Conservation (phyloP, 2,797 vertebrate genomes). For the Leptatherina wallacei region DNA sequence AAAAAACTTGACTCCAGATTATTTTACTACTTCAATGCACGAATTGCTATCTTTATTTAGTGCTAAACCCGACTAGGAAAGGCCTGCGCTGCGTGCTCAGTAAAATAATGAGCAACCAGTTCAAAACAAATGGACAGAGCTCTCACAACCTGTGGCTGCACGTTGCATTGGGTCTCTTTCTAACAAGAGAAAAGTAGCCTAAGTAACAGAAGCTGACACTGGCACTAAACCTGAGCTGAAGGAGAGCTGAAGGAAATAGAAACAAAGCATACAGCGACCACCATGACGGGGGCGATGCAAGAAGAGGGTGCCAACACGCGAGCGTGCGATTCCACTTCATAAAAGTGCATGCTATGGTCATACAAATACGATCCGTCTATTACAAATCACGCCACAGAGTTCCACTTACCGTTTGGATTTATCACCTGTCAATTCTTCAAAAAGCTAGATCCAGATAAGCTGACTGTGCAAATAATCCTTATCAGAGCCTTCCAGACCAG, state of each 20-base stretch:
- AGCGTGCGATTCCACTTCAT: conserved; percentile 16
- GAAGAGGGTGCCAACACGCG: conserved; percentile 52
- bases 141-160: conserved; percentile 76
- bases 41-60: neutral
- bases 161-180: conserved; percentile 14
- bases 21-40: neutral
- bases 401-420: conserved; percentile 70
- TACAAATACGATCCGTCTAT: neutral
- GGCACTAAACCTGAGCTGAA: conserved; percentile 4
- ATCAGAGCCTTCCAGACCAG: conserved; percentile 59
- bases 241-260: conserved; percentile 6
- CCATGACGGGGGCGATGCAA: conserved; percentile 70
- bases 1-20: neutral
- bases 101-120: neutral
- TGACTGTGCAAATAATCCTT: conserved; percentile 59
- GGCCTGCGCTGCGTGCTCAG: conserved; percentile 26
- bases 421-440: conserved; percentile 42
- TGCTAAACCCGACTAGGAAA: neutral
- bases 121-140: conserved; percentile 7
- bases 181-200: conserved; percentile 54
- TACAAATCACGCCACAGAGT: neutral
- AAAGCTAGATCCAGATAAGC: conserved; percentile 41
- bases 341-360: conserved; percentile 24
- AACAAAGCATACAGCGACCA: conserved; percentile 67
- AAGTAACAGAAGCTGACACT: conserved; percentile 37